Conservation (phyloP, 2,113 vertebrate genomes). For the Varanus komodoensis region DNA sequence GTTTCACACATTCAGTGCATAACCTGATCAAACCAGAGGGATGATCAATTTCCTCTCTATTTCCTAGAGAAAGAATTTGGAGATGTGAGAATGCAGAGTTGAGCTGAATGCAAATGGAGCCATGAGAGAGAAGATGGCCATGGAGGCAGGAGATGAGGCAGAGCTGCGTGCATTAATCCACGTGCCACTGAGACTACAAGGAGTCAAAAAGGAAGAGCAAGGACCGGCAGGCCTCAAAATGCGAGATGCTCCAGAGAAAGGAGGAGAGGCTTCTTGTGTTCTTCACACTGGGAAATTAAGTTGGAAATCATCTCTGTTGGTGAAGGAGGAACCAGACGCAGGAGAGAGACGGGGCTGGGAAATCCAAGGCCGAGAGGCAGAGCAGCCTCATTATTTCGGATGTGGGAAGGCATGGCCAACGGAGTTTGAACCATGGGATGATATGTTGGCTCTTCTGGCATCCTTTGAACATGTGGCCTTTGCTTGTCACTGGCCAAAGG, state of each 20-base stretch:
- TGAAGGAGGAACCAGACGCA: neutral
- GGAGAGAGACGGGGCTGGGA: neutral
- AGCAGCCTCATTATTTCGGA: neutral
- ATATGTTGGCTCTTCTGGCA: neutral
- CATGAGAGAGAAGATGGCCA: constrained; percentile 5
- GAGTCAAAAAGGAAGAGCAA: constrained; percentile 25
- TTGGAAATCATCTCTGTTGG: neutral
- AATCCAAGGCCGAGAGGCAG: neutral
- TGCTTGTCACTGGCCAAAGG: constrained; percentile 4
- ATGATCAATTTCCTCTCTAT: neutral
- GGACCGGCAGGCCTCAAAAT: neutral
- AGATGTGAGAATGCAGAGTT: neutral
- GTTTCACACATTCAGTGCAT: neutral
- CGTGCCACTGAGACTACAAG: neutral
- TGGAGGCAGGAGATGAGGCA: neutral
- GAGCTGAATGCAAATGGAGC: neutral
- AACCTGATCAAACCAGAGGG: neutral
- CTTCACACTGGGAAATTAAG: neutral
- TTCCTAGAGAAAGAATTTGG: neutral
- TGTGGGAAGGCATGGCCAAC: neutral
- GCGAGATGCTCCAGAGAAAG: neutral
- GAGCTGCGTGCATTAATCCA: neutral
- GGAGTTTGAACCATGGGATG: neutral
- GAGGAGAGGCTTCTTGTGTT: neutral
- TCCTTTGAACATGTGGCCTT: constrained; percentile 6